Conservation (phyloP, 2,888 invertebrate species). For the Serrognathus titanus region DNA sequence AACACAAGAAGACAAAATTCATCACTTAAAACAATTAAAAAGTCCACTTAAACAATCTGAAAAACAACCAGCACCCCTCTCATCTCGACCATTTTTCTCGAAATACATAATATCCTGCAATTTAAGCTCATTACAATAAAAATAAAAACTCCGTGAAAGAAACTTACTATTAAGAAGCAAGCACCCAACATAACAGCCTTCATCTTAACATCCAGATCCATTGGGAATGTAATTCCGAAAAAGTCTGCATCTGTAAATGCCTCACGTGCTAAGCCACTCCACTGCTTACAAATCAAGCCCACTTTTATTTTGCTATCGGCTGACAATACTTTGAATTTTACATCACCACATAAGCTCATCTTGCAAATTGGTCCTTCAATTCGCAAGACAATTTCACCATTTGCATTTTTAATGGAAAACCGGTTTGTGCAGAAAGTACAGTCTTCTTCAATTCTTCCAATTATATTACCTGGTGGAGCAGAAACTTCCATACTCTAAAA, state of each 20-base stretch:
- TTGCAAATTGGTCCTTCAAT: slow-evolving; percentile 73
- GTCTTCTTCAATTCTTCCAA: slow-evolving; percentile 65
- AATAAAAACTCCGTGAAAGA: no score
- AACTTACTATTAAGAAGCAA: slow-evolving; percentile 62
- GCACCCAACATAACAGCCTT: slow-evolving; percentile 71
- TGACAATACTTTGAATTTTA: slow-evolving; percentile 72
- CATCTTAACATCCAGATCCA: slow-evolving; percentile 76
- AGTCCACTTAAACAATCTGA: no score
- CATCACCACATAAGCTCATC: slow-evolving; percentile 67
- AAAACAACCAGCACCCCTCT: no score
- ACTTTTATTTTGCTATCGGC: slow-evolving; percentile 67
- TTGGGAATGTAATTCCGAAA: slow-evolving; percentile 79
- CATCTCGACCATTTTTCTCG: no score
- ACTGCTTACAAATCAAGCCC: slow-evolving; percentile 79
- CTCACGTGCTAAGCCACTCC: slow-evolving; percentile 74
- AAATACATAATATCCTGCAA: no score
- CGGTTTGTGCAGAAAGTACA: slow-evolving; percentile 66
- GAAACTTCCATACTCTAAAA: slow-evolving; percentile 61
- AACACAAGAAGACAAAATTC: no score
- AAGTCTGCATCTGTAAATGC: slow-evolving; percentile 76
- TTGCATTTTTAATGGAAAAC: slow-evolving; percentile 65
- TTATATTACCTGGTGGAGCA: slow-evolving; percentile 61
- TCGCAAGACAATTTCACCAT: slow-evolving; percentile 65
- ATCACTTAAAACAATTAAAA: no score
- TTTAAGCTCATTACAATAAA: no score